A percentile compares a stretch with the other conserved stretches of the same genome.
Conservation (phyloP, 2,797 vertebrate genomes). For the Leontopithecus rosalia region DNA sequence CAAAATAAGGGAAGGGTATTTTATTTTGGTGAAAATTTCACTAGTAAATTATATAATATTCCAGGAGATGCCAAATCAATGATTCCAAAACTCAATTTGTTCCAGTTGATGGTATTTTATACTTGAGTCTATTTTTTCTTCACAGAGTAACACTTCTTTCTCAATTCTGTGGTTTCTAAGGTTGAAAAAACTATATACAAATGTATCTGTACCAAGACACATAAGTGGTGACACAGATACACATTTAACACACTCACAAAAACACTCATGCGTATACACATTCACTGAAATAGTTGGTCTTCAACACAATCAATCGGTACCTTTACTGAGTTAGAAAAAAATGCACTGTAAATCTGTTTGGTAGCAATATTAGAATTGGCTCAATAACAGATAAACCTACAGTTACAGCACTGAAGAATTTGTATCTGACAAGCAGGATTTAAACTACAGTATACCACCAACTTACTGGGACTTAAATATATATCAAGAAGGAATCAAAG, state of each 20-base stretch:
- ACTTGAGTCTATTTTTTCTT: constrained; percentile 18
- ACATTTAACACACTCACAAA: background rate
- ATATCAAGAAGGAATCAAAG: constrained; percentile 1
- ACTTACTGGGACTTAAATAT: background rate
- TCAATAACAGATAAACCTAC: background rate
- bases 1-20: constrained; percentile 70
- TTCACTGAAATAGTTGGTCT: background rate
- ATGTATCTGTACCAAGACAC: background rate
- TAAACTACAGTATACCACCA: constrained; percentile 53
- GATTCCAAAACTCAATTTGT: constrained; percentile 30
- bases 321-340: background rate
- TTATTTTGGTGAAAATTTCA: constrained; percentile 50
- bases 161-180: background rate
- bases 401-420: background rate
- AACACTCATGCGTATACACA: accelerated
- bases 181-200: background rate
- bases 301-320: background rate
- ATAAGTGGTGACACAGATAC: background rate
- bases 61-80: constrained; percentile 52
- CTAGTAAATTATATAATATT: constrained; percentile 56
- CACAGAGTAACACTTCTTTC: background rate
- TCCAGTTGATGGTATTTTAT: constrained; percentile 44
- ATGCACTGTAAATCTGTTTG: constrained; percentile 22
- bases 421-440: background rate
- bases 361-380: constrained; percentile 1